phyloP scores from a whole-genome alignment of 2,797 vertebrate genomes.

The Schizopygopsis pylzovi region DNA sequence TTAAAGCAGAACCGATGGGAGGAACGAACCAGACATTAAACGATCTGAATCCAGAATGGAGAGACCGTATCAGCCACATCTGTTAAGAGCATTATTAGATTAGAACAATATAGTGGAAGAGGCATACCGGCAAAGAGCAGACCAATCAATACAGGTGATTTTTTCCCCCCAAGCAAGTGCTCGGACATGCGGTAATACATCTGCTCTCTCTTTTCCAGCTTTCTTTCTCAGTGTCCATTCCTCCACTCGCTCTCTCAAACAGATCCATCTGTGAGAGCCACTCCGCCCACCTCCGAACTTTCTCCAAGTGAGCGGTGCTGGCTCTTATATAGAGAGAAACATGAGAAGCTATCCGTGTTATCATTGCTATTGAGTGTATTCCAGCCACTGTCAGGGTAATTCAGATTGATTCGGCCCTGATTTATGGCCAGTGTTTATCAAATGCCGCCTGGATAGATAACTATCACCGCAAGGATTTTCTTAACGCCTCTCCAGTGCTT shows the following conservation, averaged over 20 bases:
- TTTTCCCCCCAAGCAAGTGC: constrained; percentile 51
- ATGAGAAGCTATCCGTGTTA: constrained; percentile 55
- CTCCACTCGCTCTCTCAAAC: neutral
- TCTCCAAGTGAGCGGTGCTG: neutral
- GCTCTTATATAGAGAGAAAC: constrained; percentile 42
- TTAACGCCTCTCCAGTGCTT: neutral
- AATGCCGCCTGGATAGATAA: constrained; percentile 43
- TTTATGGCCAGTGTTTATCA: constrained; percentile 59
- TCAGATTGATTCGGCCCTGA: constrained; percentile 61
- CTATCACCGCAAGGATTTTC: constrained; percentile 18
- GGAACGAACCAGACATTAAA: constrained; percentile 53
- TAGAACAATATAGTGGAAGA: constrained; percentile 58
- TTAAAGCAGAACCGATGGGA: constrained; percentile 53
- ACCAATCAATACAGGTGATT: constrained; percentile 63
- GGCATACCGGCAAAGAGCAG: constrained; percentile 53
- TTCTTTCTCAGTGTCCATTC: constrained; percentile 9
- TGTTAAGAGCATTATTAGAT: constrained; percentile 63
- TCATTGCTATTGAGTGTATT: constrained; percentile 41
- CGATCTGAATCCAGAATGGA: constrained; percentile 54
- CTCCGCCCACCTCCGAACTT: constrained; percentile 29
- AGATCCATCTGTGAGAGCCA: constrained; percentile 29
- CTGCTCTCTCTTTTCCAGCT: constrained; percentile 29
- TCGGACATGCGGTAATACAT: constrained; percentile 49
- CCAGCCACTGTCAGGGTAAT: constrained; percentile 52
- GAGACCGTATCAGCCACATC: constrained; percentile 57